Evolutionary conservation across 2,888 invertebrate species (phyloP).

Genomic region (Catocala nupta): DNA sequence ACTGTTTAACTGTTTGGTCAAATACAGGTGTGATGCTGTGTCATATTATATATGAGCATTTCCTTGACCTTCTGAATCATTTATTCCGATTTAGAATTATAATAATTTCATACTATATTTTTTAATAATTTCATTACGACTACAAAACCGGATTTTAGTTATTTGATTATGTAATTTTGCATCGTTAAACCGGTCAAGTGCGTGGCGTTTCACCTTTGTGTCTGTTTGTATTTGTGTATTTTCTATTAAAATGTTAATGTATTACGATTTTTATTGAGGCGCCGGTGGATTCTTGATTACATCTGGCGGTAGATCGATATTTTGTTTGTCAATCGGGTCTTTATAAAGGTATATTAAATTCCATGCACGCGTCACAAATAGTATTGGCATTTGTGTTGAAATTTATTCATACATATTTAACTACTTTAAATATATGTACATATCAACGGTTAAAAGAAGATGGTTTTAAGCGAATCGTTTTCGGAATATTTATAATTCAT

Average conservation of each 20-base stretch:
- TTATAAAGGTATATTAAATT: slow-evolving; percentile 28
- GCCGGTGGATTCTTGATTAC: slow-evolving; percentile 22
- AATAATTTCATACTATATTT: neutral
- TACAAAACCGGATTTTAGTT: slow-evolving; percentile 25
- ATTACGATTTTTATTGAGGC: slow-evolving; percentile 18
- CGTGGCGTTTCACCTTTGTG: slow-evolving; percentile 17
- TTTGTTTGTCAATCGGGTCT: slow-evolving; percentile 19
- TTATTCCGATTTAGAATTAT: too few relatives aligned
- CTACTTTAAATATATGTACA: neutral
- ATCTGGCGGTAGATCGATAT: slow-evolving; percentile 11
- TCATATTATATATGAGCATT: too few relatives aligned
- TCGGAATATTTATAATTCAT: too few relatives aligned
- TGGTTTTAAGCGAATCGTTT: too few relatives aligned
- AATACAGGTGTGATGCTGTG: too few relatives aligned
- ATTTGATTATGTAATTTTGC: slow-evolving; percentile 48
- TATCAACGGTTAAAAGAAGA: neutral
- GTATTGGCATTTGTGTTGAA: neutral
- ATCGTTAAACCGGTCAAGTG: slow-evolving; percentile 43
- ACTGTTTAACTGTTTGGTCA: too few relatives aligned
- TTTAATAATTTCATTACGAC: slow-evolving; percentile 22
- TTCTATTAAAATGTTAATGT: slow-evolving; percentile 31
- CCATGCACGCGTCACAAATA: slow-evolving; percentile 24
- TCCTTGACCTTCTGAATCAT: too few relatives aligned
- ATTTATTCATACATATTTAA: neutral
- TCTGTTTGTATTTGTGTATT: slow-evolving; percentile 28